These are phyloP conservation scores for Polypedilum vanderplanki DNA, from an alignment of 1,140 invertebrate species.

Conservation along the genomic window DNA sequence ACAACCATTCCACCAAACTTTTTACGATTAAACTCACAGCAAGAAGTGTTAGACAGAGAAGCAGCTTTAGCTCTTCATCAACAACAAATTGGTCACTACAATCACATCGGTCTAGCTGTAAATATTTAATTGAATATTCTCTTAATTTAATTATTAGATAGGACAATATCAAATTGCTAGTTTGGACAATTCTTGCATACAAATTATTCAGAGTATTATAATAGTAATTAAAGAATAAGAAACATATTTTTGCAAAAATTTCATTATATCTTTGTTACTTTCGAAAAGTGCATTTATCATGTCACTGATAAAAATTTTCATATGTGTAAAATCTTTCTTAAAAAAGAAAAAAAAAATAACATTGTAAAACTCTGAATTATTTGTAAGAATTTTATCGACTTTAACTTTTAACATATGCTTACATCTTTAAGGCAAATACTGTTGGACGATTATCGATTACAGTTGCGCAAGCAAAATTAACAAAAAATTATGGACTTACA, in stretches of 20 bases:
- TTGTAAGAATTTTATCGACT: no score
- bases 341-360: no score
- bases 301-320: no score
- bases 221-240: no score
- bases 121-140: background rate
- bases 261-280: no score
- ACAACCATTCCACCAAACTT: slow-evolving; percentile 78
- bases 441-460: slow-evolving; percentile 73
- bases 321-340: no score
- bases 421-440: slow-evolving; percentile 51
- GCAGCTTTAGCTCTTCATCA: slow-evolving; percentile 75
- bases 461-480: slow-evolving; percentile 79
- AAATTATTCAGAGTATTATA: no score
- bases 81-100: slow-evolving; percentile 48
- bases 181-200: background rate
- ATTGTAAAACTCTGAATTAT: no score
- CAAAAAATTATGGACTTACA: slow-evolving; percentile 94
- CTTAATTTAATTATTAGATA: slow-evolving; percentile 22
- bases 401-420: slow-evolving; percentile 37
- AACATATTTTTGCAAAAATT: no score
- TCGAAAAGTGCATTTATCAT: no score
- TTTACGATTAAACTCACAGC: slow-evolving; percentile 54
- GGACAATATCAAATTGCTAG: background rate
- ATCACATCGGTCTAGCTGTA: background rate
- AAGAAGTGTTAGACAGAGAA: slow-evolving; percentile 67